phyloP scores from a whole-genome alignment of 1,140 invertebrate genomes.

The Psix sp. region DNA sequence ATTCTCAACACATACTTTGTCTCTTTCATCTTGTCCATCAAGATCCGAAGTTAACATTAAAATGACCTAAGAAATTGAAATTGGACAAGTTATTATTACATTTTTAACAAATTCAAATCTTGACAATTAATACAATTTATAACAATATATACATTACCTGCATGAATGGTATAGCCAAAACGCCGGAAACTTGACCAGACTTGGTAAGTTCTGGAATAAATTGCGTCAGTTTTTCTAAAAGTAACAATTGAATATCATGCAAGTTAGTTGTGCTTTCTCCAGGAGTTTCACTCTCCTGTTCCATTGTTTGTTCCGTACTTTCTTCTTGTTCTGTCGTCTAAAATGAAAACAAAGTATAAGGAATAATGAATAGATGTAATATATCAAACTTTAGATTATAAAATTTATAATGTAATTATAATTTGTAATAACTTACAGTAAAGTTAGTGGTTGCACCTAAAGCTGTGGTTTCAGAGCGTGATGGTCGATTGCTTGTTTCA shows the following conservation, averaged over 20 bases:
- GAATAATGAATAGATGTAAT: too few relatives aligned
- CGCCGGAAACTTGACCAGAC: slow-evolving; percentile 80
- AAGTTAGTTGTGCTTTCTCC: slow-evolving; percentile 72
- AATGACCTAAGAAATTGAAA: slow-evolving; percentile 80
- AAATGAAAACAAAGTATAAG: slow-evolving; percentile 24
- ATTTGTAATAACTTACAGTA: too few relatives aligned
- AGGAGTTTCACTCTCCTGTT: slow-evolving; percentile 65
- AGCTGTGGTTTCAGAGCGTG: slow-evolving; percentile 78
- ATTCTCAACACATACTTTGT: slow-evolving; percentile 85
- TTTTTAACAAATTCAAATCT: too few relatives aligned
- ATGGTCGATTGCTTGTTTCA: slow-evolving; percentile 75
- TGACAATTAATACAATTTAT: too few relatives aligned
- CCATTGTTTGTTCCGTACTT: slow-evolving; percentile 60
- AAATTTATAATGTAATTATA: too few relatives aligned
- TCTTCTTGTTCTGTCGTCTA: slow-evolving; percentile 71
- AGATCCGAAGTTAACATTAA: slow-evolving; percentile 94
- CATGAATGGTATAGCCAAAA: slow-evolving; percentile 92
- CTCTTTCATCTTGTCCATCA: slow-evolving; percentile 88
- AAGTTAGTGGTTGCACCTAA: slow-evolving; percentile 76
- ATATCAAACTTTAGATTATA: too few relatives aligned
- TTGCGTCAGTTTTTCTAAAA: slow-evolving; percentile 80
- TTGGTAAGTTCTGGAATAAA: slow-evolving; percentile 80
- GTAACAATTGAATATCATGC: slow-evolving; percentile 77
- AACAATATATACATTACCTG: slow-evolving; percentile 79
- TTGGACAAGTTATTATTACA: too few relatives aligned